phyloP scores from a whole-genome alignment of 2,888 invertebrate genomes.

The Ceriagrion tenellum region DNA sequence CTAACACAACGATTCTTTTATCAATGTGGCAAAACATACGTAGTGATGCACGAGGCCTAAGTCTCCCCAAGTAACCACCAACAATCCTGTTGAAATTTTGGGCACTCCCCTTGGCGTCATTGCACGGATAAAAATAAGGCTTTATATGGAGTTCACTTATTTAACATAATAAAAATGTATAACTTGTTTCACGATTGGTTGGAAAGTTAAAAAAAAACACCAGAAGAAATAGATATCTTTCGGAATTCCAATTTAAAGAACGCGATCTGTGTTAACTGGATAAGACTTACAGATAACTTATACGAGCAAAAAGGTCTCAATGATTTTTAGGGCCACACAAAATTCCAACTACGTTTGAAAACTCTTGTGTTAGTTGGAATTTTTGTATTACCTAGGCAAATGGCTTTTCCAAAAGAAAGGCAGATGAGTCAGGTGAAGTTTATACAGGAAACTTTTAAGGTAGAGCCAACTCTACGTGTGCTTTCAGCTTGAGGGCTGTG shows the following conservation, averaged over 20 bases:
- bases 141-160: no score
- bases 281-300: not conserved
- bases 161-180: not conserved
- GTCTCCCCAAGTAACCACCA: no score
- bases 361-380: not conserved
- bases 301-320: not conserved
- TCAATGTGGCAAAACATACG: no score
- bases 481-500: not conserved
- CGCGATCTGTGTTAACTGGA: not conserved
- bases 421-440: not conserved
- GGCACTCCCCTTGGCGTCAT: no score
- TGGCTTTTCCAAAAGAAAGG: not conserved
- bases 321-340: not conserved
- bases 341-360: not conserved
- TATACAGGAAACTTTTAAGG: not conserved
- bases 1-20: no score
- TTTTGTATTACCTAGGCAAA: not conserved
- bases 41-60: no score
- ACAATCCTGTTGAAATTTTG: no score
- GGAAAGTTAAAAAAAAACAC: not conserved
- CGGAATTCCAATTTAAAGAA: not conserved
- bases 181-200: not conserved
- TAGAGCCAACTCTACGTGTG: not conserved
- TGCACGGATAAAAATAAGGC: no score
- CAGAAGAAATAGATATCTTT: not conserved